Conservation (phyloP, 2,797 vertebrate species). For the Pseudomugil gertrudae region DNA sequence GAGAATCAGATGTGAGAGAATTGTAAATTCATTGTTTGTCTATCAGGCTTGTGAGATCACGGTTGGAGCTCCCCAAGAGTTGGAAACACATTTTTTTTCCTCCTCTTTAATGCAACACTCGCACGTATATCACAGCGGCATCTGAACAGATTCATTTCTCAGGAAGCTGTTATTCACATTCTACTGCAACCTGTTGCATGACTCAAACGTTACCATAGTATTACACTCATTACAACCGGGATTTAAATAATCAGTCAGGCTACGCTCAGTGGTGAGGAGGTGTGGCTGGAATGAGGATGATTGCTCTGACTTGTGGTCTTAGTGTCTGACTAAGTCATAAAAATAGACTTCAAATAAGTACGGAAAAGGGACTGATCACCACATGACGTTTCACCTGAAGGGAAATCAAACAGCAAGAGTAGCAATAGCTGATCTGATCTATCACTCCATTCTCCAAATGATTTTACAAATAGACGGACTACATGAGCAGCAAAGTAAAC, state of each 20-base stretch:
- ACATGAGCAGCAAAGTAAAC: slow-evolving; percentile 24
- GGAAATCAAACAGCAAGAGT: slow-evolving; percentile 20
- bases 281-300: slow-evolving; percentile 40
- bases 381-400: slow-evolving; percentile 29
- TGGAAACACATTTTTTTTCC: slow-evolving; percentile 23
- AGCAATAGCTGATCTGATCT: slow-evolving; percentile 7
- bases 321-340: slow-evolving; percentile 13
- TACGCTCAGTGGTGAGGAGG: slow-evolving; percentile 32
- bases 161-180: slow-evolving; percentile 44
- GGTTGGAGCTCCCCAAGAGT: slow-evolving; percentile 47
- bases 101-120: slow-evolving; percentile 2
- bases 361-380: neutral
- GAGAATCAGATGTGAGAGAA: slow-evolving; percentile 64
- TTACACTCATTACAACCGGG: slow-evolving; percentile 37
- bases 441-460: slow-evolving; percentile 16
- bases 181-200: slow-evolving; percentile 62
- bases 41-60: slow-evolving; percentile 51
- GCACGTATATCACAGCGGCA: slow-evolving; percentile 32
- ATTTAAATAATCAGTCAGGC: slow-evolving; percentile 30
- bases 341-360: slow-evolving; percentile 11
- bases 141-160: slow-evolving; percentile 28
- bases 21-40: slow-evolving; percentile 61
- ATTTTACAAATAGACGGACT: slow-evolving; percentile 18
- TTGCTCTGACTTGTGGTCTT: slow-evolving; percentile 21
- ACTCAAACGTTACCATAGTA: slow-evolving; percentile 39